phyloP scores from a whole-genome alignment of 30 jellyfish, hydroid and myxozoan genomes.

The Cassiopea xamachana region DNA sequence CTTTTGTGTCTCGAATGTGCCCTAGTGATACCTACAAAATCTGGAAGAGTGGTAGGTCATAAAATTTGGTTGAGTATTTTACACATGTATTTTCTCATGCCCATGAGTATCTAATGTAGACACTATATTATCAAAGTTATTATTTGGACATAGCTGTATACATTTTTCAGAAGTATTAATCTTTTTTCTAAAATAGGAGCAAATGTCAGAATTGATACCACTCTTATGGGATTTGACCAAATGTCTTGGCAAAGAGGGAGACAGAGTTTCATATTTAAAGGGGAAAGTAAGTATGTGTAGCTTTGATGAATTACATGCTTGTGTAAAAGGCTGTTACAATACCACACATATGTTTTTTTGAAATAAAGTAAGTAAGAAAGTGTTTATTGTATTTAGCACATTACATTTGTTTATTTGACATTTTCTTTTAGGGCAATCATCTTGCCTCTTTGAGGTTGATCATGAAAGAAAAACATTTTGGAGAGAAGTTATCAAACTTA shows the following conservation, averaged over 20 bases:
- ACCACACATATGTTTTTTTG: not conserved
- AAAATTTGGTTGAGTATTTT: not conserved
- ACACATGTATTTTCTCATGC: too few species aligned
- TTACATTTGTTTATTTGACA: not conserved
- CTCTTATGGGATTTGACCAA: constrained; percentile 95
- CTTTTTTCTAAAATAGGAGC: constrained; percentile 62
- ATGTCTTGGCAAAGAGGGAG: constrained; percentile 99
- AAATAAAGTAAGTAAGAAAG: not conserved
- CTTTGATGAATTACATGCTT: not conserved
- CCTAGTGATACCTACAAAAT: constrained; percentile 95
- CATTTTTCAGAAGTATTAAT: not conserved
- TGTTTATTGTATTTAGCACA: not conserved
- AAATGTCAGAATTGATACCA: constrained; percentile 93
- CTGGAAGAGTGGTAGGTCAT: constrained; percentile 91
- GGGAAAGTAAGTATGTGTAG: constrained; percentile 78
- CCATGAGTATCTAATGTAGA: too few species aligned
- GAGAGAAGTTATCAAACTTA: constrained; percentile 82
- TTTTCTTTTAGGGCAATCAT: constrained; percentile 59
- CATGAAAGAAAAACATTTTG: constrained; percentile 88
- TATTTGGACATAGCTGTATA: not conserved
- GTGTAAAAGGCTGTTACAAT: not conserved
- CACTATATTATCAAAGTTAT: too few species aligned
- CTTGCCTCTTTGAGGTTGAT: constrained; percentile 80
- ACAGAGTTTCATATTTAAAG: constrained; percentile 90
- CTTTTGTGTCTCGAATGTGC: constrained; percentile 95